Conservation (phyloP, 2,797 vertebrate genomes). For the Coregonus ussuriensis region DNA sequence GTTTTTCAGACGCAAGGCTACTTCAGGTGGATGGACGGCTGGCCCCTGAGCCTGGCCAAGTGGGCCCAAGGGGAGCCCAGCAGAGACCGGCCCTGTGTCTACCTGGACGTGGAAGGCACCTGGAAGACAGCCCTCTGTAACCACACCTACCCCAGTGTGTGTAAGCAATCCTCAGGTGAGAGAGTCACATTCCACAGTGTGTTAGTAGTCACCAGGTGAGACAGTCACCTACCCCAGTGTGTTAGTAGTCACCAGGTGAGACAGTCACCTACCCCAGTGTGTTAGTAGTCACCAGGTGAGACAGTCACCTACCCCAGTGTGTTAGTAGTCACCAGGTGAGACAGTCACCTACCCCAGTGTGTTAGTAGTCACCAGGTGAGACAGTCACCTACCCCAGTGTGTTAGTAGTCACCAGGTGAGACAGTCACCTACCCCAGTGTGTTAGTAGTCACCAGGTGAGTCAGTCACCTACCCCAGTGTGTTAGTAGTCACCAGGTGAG, state of each 20-base stretch:
- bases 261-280: background rate
- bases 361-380: too few species aligned
- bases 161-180: slow-evolving; percentile 83
- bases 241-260: slow-evolving; percentile 83
- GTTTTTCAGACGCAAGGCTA: slow-evolving; percentile 77
- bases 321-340: too few species aligned
- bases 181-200: background rate
- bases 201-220: slow-evolving; percentile 63
- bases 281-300: too few species aligned
- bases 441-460: too few species aligned
- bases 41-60: slow-evolving; percentile 79
- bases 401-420: too few species aligned
- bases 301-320: too few species aligned
- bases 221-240: slow-evolving; percentile 64
- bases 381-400: too few species aligned
- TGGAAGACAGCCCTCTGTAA: slow-evolving; percentile 88
- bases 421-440: too few species aligned
- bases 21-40: slow-evolving; percentile 85
- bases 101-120: slow-evolving; percentile 77
- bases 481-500: too few species aligned
- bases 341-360: too few species aligned
- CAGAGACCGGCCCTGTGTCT: slow-evolving; percentile 81
- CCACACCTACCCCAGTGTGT: slow-evolving; percentile 79
- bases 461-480: too few species aligned
- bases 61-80: slow-evolving; percentile 85